Percentiles rank a stretch among this genome's conserved stretches.
These are phyloP conservation scores for Philopedon plagiatum DNA, from an alignment of 2,888 invertebrate genomes.

Conservation along the genomic window DNA sequence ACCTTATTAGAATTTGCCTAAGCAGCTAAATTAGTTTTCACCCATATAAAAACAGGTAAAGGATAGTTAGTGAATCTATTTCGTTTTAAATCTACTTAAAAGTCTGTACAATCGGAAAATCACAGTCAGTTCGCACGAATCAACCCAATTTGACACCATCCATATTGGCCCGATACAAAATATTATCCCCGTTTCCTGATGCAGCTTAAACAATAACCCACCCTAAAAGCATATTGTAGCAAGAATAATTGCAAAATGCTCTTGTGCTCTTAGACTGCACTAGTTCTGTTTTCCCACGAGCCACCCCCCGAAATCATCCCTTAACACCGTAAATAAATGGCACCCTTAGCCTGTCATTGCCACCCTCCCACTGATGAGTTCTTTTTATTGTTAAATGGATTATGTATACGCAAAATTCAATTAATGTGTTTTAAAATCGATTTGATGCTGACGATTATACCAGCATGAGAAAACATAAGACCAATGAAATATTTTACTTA, in stretches of 20 bases:
- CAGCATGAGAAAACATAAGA: constrained; percentile 12
- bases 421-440: constrained; percentile 12
- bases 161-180: constrained; percentile 38
- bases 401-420: constrained; percentile 7
- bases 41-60: no score
- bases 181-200: constrained; percentile 30
- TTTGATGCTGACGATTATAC: background rate
- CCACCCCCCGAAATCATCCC: constrained; percentile 46
- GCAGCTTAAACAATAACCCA: constrained; percentile 26
- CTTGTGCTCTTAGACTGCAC: constrained; percentile 25
- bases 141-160: constrained; percentile 30
- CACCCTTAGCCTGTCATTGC: constrained; percentile 46
- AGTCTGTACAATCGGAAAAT: background rate
- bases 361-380: constrained; percentile 35
- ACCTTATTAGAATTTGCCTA: no score
- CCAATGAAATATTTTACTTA: no score
- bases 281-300: constrained; percentile 42
- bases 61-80: no score
- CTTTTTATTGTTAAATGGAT: constrained; percentile 22
- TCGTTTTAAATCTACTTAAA: no score
- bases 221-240: constrained; percentile 37
- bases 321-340: constrained; percentile 43
- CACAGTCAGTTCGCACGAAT: constrained; percentile 34
- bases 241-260: constrained; percentile 39
- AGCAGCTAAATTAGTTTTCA: no score